Evolutionary conservation across 2,888 invertebrate species (phyloP).

Genomic region (Lasioglossum vierecki): DNA sequence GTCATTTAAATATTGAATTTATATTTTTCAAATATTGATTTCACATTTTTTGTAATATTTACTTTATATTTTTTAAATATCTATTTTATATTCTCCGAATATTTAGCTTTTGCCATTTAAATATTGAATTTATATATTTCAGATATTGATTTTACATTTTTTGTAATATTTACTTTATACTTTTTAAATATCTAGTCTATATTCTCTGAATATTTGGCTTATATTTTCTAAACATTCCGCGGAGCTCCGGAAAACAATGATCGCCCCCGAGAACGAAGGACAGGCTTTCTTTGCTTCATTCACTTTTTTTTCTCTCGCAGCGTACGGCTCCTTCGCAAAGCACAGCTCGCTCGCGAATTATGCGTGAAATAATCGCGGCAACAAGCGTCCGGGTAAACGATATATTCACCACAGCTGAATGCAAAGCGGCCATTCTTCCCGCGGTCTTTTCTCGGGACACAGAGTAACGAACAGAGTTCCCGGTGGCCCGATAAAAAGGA

Average conservation of each 20-base stretch:
- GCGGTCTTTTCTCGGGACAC: background rate
- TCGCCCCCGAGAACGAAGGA: background rate
- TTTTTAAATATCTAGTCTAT: no score
- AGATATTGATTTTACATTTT: no score
- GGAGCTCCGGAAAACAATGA: conserved; percentile 25
- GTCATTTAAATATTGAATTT: no score
- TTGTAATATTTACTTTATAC: no score
- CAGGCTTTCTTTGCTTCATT: background rate
- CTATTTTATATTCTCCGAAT: no score
- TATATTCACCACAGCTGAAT: conserved; percentile 44
- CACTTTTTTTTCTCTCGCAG: background rate
- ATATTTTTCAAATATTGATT: no score
- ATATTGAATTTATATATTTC: no score
- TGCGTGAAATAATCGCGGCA: conserved; percentile 42
- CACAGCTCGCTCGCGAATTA: conserved; percentile 18
- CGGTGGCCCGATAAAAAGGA: background rate
- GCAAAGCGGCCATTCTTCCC: conserved; percentile 29
- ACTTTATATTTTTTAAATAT: no score
- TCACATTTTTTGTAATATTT: no score
- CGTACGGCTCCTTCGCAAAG: background rate
- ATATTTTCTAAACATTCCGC: no score
- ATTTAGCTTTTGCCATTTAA: no score
- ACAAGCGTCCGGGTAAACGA: conserved; percentile 46
- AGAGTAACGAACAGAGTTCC: conserved; percentile 13
- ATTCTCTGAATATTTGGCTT: no score